Conservation (phyloP, 2,797 vertebrate genomes). For the Poeciliopsis turneri region DNA sequence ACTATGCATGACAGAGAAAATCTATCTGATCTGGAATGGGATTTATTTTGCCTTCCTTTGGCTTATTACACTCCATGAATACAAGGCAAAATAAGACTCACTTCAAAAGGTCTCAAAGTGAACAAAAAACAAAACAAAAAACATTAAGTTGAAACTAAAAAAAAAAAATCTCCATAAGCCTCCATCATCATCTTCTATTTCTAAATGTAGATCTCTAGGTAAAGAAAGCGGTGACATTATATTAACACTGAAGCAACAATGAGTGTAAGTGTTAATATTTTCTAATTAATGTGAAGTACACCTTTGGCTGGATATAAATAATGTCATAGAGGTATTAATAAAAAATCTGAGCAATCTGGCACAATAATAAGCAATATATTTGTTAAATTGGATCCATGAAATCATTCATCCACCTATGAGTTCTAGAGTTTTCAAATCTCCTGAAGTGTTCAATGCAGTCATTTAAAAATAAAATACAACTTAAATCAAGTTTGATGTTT, state of each 20-base stretch:
- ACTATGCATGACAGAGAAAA: slow-evolving; percentile 18
- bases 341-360: neutral
- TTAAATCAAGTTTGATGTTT: neutral
- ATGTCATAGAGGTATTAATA: neutral
- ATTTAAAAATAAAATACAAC: neutral
- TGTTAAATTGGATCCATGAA: neutral
- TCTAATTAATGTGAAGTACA: neutral
- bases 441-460: neutral
- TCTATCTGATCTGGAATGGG: neutral
- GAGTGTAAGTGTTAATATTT: neutral
- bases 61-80: slow-evolving; percentile 20
- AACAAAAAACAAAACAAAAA: neutral
- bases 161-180: neutral
- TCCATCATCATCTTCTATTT: neutral
- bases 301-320: neutral
- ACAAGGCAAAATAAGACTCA: slow-evolving; percentile 12
- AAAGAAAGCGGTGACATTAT: neutral
- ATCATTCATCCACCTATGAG: neutral
- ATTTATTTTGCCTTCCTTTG: slow-evolving; percentile 27
- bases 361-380: neutral
- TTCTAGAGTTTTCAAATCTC: neutral
- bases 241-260: neutral
- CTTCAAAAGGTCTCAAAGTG: slow-evolving; percentile 25
- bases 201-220: neutral
- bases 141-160: neutral